A percentile compares a stretch with the other conserved stretches of the same genome.
Conservation (phyloP, 2,888 invertebrate genomes). For the Vesta saturnalis region DNA sequence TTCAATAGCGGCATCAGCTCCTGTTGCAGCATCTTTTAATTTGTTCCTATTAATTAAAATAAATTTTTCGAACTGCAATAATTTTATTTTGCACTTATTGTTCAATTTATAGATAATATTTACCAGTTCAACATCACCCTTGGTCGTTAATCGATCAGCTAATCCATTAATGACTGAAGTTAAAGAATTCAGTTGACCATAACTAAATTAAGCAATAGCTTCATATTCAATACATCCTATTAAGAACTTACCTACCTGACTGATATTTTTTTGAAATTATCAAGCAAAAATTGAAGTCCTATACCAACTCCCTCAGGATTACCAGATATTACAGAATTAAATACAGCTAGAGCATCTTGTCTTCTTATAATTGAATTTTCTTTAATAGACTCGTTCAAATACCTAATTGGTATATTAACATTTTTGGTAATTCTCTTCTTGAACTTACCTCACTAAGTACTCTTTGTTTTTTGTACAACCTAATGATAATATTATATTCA, state of each 20-base stretch:
- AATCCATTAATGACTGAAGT: conserved; percentile 55
- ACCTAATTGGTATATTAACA: conserved; percentile 40
- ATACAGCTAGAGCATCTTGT: conserved; percentile 62
- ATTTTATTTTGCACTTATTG: background rate
- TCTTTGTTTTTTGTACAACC: conserved; percentile 71
- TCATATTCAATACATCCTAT: background rate
- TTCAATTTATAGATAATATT: conserved; percentile 18
- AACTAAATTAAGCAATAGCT: conserved; percentile 55
- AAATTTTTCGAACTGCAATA: conserved; percentile 39
- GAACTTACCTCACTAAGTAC: conserved; percentile 66
- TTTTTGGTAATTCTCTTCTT: conserved; percentile 12
- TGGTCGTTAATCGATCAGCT: conserved; percentile 51
- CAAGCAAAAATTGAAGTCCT: conserved; percentile 65
- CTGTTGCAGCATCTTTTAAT: conserved; percentile 51
- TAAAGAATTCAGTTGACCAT: conserved; percentile 63
- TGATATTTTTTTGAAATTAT: conserved; percentile 51
- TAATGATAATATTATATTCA: conserved; percentile 71
- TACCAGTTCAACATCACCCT: conserved; percentile 50
- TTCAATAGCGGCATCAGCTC: conserved; percentile 50
- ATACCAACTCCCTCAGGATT: conserved; percentile 66
- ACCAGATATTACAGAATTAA: conserved; percentile 64
- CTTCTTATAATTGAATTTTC: conserved; percentile 59
- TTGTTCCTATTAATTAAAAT: conserved; percentile 42
- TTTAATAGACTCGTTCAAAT: conserved; percentile 48
- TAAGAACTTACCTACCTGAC: conserved; percentile 9